Base-by-base conservation (phyloP, 2,113 vertebrate species). In the Engraulis encrasicolus region DNA sequence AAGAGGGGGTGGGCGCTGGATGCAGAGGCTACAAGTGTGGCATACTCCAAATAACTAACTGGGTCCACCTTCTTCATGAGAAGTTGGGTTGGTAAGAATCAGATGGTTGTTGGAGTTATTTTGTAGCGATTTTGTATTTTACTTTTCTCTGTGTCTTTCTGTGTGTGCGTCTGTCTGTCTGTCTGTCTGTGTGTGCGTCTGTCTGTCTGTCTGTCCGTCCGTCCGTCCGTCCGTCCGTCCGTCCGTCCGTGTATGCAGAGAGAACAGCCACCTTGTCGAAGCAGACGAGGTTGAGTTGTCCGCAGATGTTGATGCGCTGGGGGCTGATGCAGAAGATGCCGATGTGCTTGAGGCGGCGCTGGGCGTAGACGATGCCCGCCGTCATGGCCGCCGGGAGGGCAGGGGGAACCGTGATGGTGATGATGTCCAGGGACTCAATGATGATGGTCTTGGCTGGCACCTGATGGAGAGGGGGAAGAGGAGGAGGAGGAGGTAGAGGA, bases 291-390 rank as follows among this genome's bases (percentile, higher is more conserved):
- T 99, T 99, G 88, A 99, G 94, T 88, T 99, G 98, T 49, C 98
- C 98, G 86, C 98, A 99, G 86, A 99, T 98, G 92, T 99, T 99
- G 90, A 99, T 99, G 89, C 98, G 96, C 84, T 99, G 98, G 5
- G 98, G 98, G 86, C 98, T 99, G 91, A 99, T 99, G 87, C 97
- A 99, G 94, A 99, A 99, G 93, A 99, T 99, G 27, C 98, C 97
- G 0, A 96, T 91, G 71, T 90, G 92, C 89, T 95, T 99, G 89
- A 99, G 78, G 80, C 98, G 96, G 84, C 96, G 95, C 89, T 99
- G 98, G 58, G 98, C 98, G 66, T 99, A 99, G 78, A 99, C 97
- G 4, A 99, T 98, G 23, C 98, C 98, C 36, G 97, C 98, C 17
- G 98, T 99, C 97, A 99, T 95, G 77, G 98, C 98, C 52, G 98